phyloP scores from a whole-genome alignment of 2,888 invertebrate genomes.

The Xestia xanthographa region DNA sequence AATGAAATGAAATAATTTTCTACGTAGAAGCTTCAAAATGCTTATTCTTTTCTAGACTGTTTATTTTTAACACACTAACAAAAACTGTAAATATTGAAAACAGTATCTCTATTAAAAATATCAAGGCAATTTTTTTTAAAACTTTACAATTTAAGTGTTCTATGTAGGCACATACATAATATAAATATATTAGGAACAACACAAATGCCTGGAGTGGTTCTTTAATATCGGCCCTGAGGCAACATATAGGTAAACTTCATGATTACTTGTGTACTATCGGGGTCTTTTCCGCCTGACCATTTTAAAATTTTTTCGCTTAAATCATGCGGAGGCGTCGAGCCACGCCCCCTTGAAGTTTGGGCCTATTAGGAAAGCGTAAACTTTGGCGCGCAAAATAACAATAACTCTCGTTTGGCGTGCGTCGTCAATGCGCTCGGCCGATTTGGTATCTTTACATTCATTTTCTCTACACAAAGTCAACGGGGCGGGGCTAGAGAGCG shows the following conservation, averaged over 20 bases:
- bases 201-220: constrained; percentile 27
- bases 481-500: too few species aligned
- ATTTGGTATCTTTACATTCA: too few species aligned
- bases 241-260: constrained; percentile 57
- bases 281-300: too few species aligned
- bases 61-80: neutral
- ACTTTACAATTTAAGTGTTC: constrained; percentile 11
- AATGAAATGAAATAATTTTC: neutral
- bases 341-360: too few species aligned
- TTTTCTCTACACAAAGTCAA: too few species aligned
- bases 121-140: neutral
- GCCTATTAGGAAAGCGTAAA: too few species aligned
- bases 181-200: constrained; percentile 43
- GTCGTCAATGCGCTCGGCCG: too few species aligned
- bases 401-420: too few species aligned
- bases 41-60: neutral
- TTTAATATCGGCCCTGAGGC: constrained; percentile 60
- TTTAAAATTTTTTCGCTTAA: too few species aligned
- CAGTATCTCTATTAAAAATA: neutral
- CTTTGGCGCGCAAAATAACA: too few species aligned
- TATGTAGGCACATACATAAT: constrained; percentile 7
- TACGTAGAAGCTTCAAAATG: neutral
- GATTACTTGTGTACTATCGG: constrained; percentile 64
- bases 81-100: neutral
- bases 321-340: too few species aligned